A percentile compares a stretch with the other conserved stretches of the same genome.
Conservation (phyloP, 2,888 invertebrate genomes). For the Dicroscelio sp. region DNA sequence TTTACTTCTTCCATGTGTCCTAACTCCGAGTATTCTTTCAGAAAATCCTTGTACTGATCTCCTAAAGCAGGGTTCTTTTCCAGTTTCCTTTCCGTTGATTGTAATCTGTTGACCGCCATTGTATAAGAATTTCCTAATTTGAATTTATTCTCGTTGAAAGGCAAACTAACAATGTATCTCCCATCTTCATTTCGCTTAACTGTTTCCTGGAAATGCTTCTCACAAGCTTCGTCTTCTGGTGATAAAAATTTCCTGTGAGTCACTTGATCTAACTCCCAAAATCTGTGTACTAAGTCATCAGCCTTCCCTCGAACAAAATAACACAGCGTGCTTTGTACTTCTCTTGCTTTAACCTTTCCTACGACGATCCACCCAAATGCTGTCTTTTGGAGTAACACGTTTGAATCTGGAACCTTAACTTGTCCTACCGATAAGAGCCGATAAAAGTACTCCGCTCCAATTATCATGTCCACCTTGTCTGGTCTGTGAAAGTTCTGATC, state of each 20-base stretch:
- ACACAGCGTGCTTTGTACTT: background rate
- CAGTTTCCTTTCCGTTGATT: slow-evolving; percentile 68
- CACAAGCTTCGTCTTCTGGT: background rate
- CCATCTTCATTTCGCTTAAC: background rate
- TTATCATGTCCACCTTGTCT: background rate
- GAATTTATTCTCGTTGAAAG: background rate
- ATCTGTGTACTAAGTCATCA: background rate
- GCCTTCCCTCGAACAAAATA: background rate
- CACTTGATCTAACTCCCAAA: background rate
- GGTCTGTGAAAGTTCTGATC: background rate
- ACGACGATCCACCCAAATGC: background rate
- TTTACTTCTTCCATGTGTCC: slow-evolving; percentile 26
- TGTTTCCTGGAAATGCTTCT: background rate
- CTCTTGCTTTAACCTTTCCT: background rate
- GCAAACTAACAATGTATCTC: slow-evolving; percentile 16
- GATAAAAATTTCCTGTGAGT: background rate
- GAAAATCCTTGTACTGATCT: no score
- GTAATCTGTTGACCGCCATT: slow-evolving; percentile 84
- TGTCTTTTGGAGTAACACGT: background rate
- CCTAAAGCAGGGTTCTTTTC: no score
- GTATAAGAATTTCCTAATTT: slow-evolving; percentile 65
- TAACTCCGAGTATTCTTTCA: no score
- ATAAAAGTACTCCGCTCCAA: background rate
- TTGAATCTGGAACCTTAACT: background rate
- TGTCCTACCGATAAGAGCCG: background rate